Evolutionary conservation across 2,797 vertebrate genomes (phyloP).

Genomic region (Esox lucius): DNA sequence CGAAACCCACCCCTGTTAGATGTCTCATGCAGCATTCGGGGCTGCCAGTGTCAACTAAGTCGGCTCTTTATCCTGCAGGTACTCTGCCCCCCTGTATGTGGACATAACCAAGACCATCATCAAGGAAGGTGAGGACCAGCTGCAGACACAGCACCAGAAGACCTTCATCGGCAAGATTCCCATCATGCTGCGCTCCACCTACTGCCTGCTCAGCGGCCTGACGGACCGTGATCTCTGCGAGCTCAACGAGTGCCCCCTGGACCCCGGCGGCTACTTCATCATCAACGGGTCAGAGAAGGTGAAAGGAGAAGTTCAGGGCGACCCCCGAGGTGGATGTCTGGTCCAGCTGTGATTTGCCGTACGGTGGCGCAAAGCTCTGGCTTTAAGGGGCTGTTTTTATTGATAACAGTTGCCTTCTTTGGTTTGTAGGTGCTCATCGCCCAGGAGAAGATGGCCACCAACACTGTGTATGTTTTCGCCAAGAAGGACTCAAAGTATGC

Average conservation of each 20-base stretch:
- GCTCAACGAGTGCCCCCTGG: slow-evolving; percentile 95
- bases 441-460: slow-evolving; percentile 99
- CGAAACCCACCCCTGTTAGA: no score
- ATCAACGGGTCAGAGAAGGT: slow-evolving; percentile 99
- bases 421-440: slow-evolving; percentile 90
- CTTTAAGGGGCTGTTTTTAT: not conserved
- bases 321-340: not conserved
- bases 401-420: not conserved
- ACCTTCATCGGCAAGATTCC: slow-evolving; percentile 99
- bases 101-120: slow-evolving; percentile 99
- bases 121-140: slow-evolving; percentile 95
- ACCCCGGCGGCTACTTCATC: slow-evolving; percentile 98
- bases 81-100: slow-evolving; percentile 95
- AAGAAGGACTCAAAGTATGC: slow-evolving; percentile 99
- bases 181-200: slow-evolving; percentile 98
- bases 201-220: slow-evolving; percentile 92
- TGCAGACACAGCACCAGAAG: slow-evolving; percentile 98
- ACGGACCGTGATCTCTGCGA: slow-evolving; percentile 97
- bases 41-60: not conserved
- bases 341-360: no score
- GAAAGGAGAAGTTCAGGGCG: slow-evolving; percentile 6
- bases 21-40: not conserved
- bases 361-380: not conserved
- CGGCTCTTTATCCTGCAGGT: slow-evolving; percentile 66
- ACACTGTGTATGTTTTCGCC: slow-evolving; percentile 97